Evolutionary conservation across 2,113 vertebrate genomes (phyloP).

Genomic region (Perca fluviatilis): DNA sequence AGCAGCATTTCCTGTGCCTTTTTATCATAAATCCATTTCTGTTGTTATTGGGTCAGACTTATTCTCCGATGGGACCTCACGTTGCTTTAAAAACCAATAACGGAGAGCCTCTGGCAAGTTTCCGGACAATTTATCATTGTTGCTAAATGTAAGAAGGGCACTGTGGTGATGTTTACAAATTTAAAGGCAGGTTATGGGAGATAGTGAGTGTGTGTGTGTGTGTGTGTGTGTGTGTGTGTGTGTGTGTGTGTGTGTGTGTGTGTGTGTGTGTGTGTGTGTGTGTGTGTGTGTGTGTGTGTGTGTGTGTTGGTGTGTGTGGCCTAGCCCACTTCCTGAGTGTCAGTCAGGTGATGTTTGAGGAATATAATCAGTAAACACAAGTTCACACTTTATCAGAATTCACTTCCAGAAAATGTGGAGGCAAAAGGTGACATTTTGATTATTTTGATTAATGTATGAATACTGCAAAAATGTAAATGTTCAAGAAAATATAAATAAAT

Average conservation of each 20-base stretch:
- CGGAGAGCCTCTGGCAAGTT: slow-evolving; percentile 65
- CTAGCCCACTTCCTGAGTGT: neutral
- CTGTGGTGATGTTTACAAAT: slow-evolving; percentile 56
- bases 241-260: neutral
- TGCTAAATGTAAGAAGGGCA: slow-evolving; percentile 61
- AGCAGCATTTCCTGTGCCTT: slow-evolving; percentile 49
- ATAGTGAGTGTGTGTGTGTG: neutral
- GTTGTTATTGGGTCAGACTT: slow-evolving; percentile 64
- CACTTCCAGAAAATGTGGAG: neutral
- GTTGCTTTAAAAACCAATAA: slow-evolving; percentile 76
- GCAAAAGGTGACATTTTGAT: neutral
- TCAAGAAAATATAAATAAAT: neutral
- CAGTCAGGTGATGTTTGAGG: slow-evolving; percentile 8
- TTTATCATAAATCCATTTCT: slow-evolving; percentile 77
- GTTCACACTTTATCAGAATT: neutral
- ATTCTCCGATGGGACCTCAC: slow-evolving; percentile 63
- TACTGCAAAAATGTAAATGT: neutral
- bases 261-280: neutral
- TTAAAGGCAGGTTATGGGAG: slow-evolving; percentile 41
- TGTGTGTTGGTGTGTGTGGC: neutral
- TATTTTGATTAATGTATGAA: neutral
- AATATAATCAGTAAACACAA: neutral
- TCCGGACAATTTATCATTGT: slow-evolving; percentile 70
- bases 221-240: neutral
- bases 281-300: neutral